phyloP scores from a whole-genome alignment of 2,888 invertebrate genomes.

The Agapostemon virescens region DNA sequence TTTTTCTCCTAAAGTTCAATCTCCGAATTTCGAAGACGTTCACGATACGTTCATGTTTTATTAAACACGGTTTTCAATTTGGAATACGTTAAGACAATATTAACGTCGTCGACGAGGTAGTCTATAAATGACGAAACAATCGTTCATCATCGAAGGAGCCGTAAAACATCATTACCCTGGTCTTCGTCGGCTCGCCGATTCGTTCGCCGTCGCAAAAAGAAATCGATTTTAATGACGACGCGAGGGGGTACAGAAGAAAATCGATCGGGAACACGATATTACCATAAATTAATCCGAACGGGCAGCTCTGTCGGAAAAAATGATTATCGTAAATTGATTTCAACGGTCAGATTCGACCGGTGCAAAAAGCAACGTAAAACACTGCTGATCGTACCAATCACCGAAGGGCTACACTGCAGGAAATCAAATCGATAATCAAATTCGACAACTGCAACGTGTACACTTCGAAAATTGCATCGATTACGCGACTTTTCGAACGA shows the following conservation, averaged over 20 bases:
- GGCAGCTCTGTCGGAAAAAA: constrained; percentile 30
- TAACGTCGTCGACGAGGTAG: not conserved
- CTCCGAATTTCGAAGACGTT: not conserved
- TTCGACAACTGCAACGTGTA: constrained; percentile 35
- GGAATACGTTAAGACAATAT: not conserved
- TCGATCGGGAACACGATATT: constrained; percentile 27
- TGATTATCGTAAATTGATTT: constrained; percentile 51
- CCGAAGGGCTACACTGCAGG: constrained; percentile 4
- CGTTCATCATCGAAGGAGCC: not conserved
- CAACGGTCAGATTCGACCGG: not conserved
- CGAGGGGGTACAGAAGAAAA: constrained; percentile 24
- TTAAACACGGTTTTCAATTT: not conserved
- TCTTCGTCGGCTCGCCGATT: not conserved
- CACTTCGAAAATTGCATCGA: constrained; percentile 38
- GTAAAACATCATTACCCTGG: constrained; percentile 8
- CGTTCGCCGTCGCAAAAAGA: not conserved
- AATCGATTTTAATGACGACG: constrained; percentile 28
- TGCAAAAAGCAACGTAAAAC: constrained; percentile 12
- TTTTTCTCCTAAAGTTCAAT: too few relatives aligned
- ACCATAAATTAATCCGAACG: constrained; percentile 47
- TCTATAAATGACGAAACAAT: not conserved
- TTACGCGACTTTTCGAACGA: not conserved
- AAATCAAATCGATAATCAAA: constrained; percentile 50
- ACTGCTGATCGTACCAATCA: not conserved
- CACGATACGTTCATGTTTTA: not conserved